These are phyloP conservation scores for Synanthedon myopaeformis DNA, from an alignment of 2,888 invertebrate genomes.

Conservation along the genomic window DNA sequence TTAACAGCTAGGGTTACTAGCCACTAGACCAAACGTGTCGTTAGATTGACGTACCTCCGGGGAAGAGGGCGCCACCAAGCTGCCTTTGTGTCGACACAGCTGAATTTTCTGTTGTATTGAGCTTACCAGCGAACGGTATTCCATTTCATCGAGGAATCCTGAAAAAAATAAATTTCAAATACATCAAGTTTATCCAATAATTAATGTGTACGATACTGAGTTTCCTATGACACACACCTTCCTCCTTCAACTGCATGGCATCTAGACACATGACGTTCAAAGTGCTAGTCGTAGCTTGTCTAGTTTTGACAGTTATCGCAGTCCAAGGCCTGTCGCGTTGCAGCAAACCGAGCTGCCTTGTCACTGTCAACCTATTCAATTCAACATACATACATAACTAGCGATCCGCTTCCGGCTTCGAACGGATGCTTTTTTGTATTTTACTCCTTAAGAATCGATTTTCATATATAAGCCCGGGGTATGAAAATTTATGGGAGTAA, in stretches of 20 bases:
- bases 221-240: conserved; percentile 36
- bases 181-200: too few species aligned
- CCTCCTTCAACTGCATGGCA: conserved; percentile 66
- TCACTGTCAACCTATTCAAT: conserved; percentile 39
- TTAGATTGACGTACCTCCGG: conserved; percentile 48
- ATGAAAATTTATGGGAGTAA: too few species aligned
- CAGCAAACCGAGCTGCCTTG: conserved; percentile 61
- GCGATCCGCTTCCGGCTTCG: too few species aligned
- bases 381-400: neutral
- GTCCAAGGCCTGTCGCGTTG: conserved; percentile 72
- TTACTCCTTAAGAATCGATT: too few species aligned
- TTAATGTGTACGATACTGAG: too few species aligned
- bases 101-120: conserved; percentile 70
- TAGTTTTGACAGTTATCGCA: conserved; percentile 74
- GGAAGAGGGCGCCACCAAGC: conserved; percentile 57
- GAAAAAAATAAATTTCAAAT: conserved; percentile 1
- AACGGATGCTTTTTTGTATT: too few species aligned
- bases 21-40: too few species aligned
- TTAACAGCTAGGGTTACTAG: too few species aligned
- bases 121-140: conserved; percentile 56
- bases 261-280: conserved; percentile 70
- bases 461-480: too few species aligned
- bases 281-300: conserved; percentile 72
- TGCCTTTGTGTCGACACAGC: conserved; percentile 50
- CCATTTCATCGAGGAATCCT: conserved; percentile 72